These are phyloP conservation scores for Platichthys stellatus DNA, from an alignment of 2,113 vertebrate species.

Conservation along the genomic window DNA sequence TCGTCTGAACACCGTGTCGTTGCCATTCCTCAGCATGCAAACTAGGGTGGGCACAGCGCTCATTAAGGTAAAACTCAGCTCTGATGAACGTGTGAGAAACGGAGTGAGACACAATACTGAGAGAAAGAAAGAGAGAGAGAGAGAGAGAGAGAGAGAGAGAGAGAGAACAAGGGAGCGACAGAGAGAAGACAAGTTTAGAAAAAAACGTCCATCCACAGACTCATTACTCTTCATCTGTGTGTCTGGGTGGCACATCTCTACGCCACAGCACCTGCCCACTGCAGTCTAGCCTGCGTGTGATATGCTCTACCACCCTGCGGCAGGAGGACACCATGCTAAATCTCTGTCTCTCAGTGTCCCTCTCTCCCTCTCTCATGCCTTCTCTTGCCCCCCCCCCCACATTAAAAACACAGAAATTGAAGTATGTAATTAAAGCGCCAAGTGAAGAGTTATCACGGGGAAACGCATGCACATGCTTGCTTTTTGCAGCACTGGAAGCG, in stretches of 20 bases:
- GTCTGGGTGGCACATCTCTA: constrained; percentile 62
- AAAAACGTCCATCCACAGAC: not conserved
- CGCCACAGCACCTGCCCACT: constrained; percentile 60
- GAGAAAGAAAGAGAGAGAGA: constrained; percentile 44
- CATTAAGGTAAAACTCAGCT: constrained; percentile 57
- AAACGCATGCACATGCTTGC: constrained; percentile 14
- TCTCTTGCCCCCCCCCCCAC: not conserved
- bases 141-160: constrained; percentile 60
- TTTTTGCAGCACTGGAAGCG: not conserved
- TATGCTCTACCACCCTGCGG: constrained; percentile 54
- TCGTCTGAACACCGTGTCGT: constrained; percentile 79
- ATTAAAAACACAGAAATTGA: constrained; percentile 20
- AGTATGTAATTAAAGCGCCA: constrained; percentile 18
- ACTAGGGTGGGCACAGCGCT: not conserved
- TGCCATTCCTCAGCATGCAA: constrained; percentile 44
- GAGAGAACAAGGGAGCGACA: constrained; percentile 54
- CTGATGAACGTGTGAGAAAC: constrained; percentile 31
- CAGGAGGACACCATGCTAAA: constrained; percentile 50
- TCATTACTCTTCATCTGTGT: constrained; percentile 71
- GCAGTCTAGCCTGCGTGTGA: constrained; percentile 57
- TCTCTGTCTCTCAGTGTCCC: constrained; percentile 47
- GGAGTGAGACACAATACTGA: not conserved
- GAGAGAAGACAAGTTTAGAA: too few relatives aligned
- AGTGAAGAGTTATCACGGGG: constrained; percentile 19
- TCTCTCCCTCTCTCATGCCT: constrained; percentile 37